Evolutionary conservation across 1,140 invertebrate genomes (phyloP).

Genomic region (Aphis craccivora): DNA sequence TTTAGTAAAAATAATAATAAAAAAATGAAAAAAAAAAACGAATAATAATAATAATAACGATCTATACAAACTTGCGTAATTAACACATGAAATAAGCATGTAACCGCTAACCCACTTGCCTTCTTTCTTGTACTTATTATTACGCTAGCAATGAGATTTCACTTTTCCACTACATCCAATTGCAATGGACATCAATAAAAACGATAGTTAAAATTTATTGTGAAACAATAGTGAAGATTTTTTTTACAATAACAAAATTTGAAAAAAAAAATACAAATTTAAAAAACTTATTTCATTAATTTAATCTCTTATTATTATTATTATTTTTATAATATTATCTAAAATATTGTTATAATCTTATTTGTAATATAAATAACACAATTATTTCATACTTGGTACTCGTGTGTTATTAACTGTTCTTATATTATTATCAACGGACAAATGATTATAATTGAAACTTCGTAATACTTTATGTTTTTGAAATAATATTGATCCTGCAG

Average conservation of each 20-base stretch:
- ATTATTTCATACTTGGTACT: neutral
- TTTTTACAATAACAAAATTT: neutral
- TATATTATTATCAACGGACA: neutral
- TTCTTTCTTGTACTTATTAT: constrained; percentile 44
- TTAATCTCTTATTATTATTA: neutral
- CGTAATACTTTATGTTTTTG: neutral
- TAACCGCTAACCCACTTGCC: constrained; percentile 51
- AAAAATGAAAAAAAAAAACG: neutral
- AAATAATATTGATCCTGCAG: neutral
- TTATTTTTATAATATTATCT: neutral
- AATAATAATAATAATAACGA: neutral
- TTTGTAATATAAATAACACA: neutral
- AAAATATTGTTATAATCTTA: neutral
- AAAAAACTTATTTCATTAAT: neutral
- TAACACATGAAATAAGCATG: constrained; percentile 30
- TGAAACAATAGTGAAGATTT: neutral
- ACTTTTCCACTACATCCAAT: constrained; percentile 37
- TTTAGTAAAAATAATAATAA: neutral
- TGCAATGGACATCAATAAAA: constrained; percentile 11
- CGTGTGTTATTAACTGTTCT: neutral
- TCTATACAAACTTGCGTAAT: constrained; percentile 37
- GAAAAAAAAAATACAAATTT: neutral
- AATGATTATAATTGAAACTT: neutral
- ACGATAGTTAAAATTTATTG: neutral
- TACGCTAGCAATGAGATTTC: constrained; percentile 54